These are phyloP conservation scores for Trigoniulus corallinus DNA, from an alignment of 1,140 invertebrate genomes.

Conservation along the genomic window DNA sequence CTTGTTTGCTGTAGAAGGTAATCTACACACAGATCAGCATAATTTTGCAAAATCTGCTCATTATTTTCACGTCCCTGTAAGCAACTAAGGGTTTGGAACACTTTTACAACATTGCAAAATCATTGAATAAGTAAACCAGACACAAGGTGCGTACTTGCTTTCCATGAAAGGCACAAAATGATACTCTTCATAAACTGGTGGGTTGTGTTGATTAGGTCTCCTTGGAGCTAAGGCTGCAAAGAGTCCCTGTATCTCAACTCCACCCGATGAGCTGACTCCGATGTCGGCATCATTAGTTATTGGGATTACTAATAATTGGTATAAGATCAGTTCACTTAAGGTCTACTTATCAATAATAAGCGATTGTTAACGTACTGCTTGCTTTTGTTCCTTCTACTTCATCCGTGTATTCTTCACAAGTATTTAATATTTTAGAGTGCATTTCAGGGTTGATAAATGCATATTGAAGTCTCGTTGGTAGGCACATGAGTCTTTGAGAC, in stretches of 20 bases:
- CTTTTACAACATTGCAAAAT: no score
- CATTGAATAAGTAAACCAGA: no score
- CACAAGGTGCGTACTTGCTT: not conserved
- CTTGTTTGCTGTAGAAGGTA: not conserved
- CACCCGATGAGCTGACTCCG: slow-evolving; percentile 60
- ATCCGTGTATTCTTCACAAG: no score
- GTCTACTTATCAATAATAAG: not conserved
- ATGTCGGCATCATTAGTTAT: slow-evolving; percentile 59
- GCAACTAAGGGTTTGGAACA: no score
- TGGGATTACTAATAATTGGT: slow-evolving; percentile 33
- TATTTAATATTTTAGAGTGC: no score
- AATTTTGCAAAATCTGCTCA: not conserved
- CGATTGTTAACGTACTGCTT: slow-evolving; percentile 19
- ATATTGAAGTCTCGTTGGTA: not conserved
- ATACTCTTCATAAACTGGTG: slow-evolving; percentile 66
- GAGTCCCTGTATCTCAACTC: slow-evolving; percentile 74
- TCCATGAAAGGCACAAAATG: slow-evolving; percentile 59
- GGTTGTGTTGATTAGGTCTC: slow-evolving; percentile 41
- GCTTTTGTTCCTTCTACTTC: no score
- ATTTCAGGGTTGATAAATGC: not conserved
- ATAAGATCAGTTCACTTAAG: not conserved
- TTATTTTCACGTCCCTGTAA: not conserved
- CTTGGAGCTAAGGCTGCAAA: slow-evolving; percentile 76
- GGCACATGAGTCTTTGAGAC: not conserved
- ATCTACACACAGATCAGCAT: not conserved